Percentiles rank a stretch among this genome's conserved stretches.
Evolutionary conservation across 2,113 vertebrate genomes (phyloP).

Genomic region (Sus scrofa): T2T-Sscrofa CM000817.6:48516001-48516500

Average conservation of each 20-base stretch:
- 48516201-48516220: background rate
- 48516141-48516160: background rate
- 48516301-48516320: background rate
- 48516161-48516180: background rate
- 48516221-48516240: background rate
- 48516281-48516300: background rate
- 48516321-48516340: background rate
- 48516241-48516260: background rate
- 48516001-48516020: background rate
- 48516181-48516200: background rate
- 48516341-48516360: background rate
- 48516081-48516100: rapidly evolving
- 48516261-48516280: background rate
- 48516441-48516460: background rate
- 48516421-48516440: background rate
- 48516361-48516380: background rate
- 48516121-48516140: background rate
- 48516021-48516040: background rate
- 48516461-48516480: background rate
- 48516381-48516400: rapidly evolving
- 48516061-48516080: background rate
- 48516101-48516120: background rate
- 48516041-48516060: background rate
- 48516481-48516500: background rate
- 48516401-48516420: background rate